Conservation (phyloP, 2,888 invertebrate genomes). For the Drosophila multiciliata region DNA sequence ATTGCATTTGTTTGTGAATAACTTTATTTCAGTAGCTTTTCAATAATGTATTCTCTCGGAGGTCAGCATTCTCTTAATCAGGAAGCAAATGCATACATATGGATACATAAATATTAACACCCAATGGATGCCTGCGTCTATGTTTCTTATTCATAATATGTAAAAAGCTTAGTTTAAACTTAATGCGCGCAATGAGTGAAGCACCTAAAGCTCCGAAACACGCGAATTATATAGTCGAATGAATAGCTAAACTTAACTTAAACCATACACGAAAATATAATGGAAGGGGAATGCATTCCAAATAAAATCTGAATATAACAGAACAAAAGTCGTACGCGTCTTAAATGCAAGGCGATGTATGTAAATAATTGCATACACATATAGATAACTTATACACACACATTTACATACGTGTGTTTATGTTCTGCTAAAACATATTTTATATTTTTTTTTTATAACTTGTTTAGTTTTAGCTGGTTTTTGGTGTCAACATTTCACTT, state of each 20-base stretch:
- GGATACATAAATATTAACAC: constrained; percentile 30
- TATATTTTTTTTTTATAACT: constrained; percentile 12
- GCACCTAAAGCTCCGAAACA: constrained; percentile 19
- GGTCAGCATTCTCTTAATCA: constrained; percentile 15
- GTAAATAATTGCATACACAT: constrained; percentile 1
- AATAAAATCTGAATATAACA: constrained; percentile 32
- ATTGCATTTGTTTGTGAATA: constrained; percentile 14
- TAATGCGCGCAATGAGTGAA: constrained; percentile 48
- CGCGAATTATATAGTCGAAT: constrained; percentile 42
- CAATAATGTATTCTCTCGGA: constrained; percentile 32
- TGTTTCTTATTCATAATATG: constrained; percentile 40
- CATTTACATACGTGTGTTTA: constrained; percentile 7
- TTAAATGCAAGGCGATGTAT: constrained; percentile 43
- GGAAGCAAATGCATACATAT: constrained; percentile 30
- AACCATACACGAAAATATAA: constrained; percentile 21
- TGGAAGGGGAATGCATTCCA: constrained; percentile 52
- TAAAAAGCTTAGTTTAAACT: constrained; percentile 73
- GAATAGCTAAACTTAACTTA: constrained; percentile 37
- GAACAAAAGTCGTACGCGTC: constrained; percentile 16
- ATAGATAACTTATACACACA: constrained; percentile 16
- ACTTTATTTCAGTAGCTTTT: constrained; percentile 47
- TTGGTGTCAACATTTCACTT: constrained; percentile 41
- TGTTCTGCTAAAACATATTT: constrained; percentile 17
- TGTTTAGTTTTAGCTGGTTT: constrained; percentile 32
- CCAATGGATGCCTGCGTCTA: constrained; percentile 20